Percentiles rank a stretch among this genome's conserved stretches.
phyloP scores from a whole-genome alignment of 2,888 invertebrate species.

The Ochropacha duplaris region DNA sequence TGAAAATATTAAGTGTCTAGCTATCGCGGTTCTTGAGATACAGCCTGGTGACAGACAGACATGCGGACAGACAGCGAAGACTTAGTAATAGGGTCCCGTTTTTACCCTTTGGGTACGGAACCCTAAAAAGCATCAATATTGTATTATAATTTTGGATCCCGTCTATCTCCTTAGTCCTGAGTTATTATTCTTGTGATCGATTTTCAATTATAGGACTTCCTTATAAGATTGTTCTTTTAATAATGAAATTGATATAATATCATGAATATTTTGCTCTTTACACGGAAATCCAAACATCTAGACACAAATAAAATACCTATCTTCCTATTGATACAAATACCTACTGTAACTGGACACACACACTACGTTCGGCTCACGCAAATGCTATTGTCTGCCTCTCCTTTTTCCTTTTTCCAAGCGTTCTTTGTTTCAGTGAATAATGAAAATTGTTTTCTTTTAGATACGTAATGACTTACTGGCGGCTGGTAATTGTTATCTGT shows the following conservation, averaged over 20 bases:
- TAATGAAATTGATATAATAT: background rate
- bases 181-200: background rate
- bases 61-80: too few relatives aligned
- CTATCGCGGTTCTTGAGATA: too few relatives aligned
- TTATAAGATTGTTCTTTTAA: too few relatives aligned
- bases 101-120: too few relatives aligned
- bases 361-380: conserved; percentile 22
- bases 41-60: too few relatives aligned
- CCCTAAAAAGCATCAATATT: background rate
- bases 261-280: background rate
- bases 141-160: background rate
- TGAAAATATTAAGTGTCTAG: too few relatives aligned
- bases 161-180: too few relatives aligned
- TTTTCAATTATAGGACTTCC: background rate
- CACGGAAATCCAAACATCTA: background rate
- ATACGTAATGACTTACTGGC: conserved; percentile 4
- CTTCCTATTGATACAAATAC: conserved; percentile 15
- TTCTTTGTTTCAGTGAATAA: conserved; percentile 25
- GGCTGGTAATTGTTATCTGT: background rate
- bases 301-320: background rate
- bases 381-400: conserved; percentile 32
- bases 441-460: conserved; percentile 27
- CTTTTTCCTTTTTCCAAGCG: conserved; percentile 24
- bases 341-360: conserved; percentile 26
- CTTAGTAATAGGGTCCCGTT: too few relatives aligned